Conservation (phyloP, 2,113 vertebrate genomes). For the Urocynchramus pylzowi region DNA sequence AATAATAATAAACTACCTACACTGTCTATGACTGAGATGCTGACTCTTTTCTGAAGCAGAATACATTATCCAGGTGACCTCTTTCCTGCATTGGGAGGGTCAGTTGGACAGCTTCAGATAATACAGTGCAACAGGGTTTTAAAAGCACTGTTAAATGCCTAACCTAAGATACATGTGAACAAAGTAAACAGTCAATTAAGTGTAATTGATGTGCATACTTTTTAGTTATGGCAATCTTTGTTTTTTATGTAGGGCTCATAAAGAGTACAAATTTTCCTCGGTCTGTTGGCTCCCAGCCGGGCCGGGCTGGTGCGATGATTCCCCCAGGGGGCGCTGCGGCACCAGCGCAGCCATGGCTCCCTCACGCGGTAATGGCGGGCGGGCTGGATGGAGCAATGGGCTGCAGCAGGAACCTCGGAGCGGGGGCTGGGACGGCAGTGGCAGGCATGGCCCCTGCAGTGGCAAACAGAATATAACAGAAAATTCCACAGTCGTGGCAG, state of each 20-base stretch:
- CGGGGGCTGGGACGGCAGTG: background rate
- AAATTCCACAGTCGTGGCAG: background rate
- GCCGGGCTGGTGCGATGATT: no score
- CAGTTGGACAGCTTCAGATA: background rate
- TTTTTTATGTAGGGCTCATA: background rate
- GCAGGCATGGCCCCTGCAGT: background rate
- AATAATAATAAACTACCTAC: constrained; percentile 12
- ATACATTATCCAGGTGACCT: background rate
- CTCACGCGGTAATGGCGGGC: no score
- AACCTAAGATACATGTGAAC: constrained; percentile 48
- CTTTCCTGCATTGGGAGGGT: background rate
- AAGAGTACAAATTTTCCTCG: background rate
- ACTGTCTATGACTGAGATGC: background rate
- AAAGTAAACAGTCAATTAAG: constrained; percentile 53
- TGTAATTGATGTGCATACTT: constrained; percentile 31
- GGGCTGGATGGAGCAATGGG: background rate
- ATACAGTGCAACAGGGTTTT: background rate
- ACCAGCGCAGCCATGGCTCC: no score
- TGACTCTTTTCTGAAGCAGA: background rate
- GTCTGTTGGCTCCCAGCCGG: background rate
- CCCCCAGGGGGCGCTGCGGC: no score
- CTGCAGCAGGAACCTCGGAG: background rate
- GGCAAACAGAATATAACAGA: background rate
- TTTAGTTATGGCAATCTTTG: background rate
- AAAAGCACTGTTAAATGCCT: constrained; percentile 54